Conservation (phyloP, 2,888 invertebrate genomes). For the Liodrosophila aerea region DNA sequence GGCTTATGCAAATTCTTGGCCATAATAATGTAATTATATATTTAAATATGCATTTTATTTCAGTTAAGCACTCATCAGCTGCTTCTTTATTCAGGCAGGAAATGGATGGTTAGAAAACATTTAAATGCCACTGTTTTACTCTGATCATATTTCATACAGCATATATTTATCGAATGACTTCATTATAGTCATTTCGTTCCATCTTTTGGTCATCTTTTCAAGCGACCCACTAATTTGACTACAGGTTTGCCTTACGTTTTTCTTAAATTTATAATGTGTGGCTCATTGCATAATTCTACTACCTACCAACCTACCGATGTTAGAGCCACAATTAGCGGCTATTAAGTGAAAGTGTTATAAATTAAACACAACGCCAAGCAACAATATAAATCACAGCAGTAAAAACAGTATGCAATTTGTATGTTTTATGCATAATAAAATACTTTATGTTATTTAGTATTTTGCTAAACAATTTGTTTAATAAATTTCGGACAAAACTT, state of each 20-base stretch:
- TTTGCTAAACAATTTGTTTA: constrained; percentile 31
- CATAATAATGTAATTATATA: neutral
- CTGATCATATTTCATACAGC: constrained; percentile 43
- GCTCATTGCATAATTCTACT: constrained; percentile 41
- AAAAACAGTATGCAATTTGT: constrained; percentile 33
- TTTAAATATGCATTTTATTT: neutral
- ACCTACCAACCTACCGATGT: constrained; percentile 16
- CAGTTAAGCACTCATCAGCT: no score
- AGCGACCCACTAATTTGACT: constrained; percentile 45
- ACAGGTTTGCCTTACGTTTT: constrained; percentile 35
- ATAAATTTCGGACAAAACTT: neutral
- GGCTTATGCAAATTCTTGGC: no score
- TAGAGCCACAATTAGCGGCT: constrained; percentile 52
- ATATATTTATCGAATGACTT: constrained; percentile 42
- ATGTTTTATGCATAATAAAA: constrained; percentile 38
- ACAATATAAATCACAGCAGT: constrained; percentile 18
- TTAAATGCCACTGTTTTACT: constrained; percentile 43
- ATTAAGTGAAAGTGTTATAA: constrained; percentile 74
- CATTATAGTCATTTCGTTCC: constrained; percentile 25
- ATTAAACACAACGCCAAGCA: constrained; percentile 40
- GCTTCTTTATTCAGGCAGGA: neutral
- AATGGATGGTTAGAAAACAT: neutral
- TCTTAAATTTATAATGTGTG: constrained; percentile 28
- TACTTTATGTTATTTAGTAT: constrained; percentile 7
- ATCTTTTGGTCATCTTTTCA: constrained; percentile 31